Base-by-base conservation (phyloP, 2,888 invertebrate species). In the Parascotia fuliginaria region DNA sequence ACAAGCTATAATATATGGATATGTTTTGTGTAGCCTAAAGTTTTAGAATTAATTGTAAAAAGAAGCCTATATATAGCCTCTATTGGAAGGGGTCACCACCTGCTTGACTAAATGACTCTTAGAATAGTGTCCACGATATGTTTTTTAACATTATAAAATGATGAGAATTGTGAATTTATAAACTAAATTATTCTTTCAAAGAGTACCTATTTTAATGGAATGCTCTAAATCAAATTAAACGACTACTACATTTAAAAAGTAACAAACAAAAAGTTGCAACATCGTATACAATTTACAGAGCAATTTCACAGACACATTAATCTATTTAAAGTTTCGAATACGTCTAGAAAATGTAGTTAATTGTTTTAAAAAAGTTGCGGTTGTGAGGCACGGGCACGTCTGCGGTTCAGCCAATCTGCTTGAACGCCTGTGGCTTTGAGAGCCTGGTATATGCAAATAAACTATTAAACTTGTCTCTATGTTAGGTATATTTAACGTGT, bases 361-460 rank as follows among this genome's bases (percentile, higher is more conserved):
- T 50, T 58, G 49, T 53, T 58, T 58, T 37, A 42, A 50, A 50
- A 50, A 58, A 42, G 43, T 37, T 48, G 47, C 13, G 47, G 45
- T 32, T 38, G 38, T n/a, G 11, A 19, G 40, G 40, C 33, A 41
- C 41, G 37, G 31, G 37, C 41, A 15, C 24, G 31, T 19, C 22
- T 39, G 60, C 41, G 39, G 58, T 57, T 33, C 32, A 50, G 45
- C 46, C 60, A 63, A 62, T 62, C 60, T 62, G 45, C 22, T 43
- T 36, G 45, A 59, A 42, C 48, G 64, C 47, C 45, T 33, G 64
- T 34, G 48, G 64, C 36, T 43, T 31, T 24, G 42, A 42, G 12
- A 24, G 41, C 27, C 24, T 47, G 11, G 41, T 29, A 37, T 16
- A 12, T 29, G 31, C 24, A 37, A 48, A 48, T 48, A 32, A 48